These are phyloP conservation scores for Drosophila sulfurigaster DNA, from an alignment of 1,140 invertebrate genomes.

Conservation along the genomic window DNA sequence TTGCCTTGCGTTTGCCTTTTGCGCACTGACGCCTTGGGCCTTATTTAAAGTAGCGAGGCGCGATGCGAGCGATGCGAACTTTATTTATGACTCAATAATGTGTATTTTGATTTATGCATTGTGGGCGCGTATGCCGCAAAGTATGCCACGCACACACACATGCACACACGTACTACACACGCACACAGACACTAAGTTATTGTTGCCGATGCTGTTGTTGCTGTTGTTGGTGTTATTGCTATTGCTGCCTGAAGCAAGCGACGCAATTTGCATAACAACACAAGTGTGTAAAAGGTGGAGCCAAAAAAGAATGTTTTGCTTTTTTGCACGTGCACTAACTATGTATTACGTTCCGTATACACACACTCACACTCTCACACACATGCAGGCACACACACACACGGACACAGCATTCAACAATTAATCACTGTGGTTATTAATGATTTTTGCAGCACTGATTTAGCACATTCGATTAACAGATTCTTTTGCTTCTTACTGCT, in stretches of 20 bases:
- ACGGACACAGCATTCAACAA: constrained; percentile 34
- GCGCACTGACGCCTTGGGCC: constrained; percentile 47
- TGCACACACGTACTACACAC: constrained; percentile 18
- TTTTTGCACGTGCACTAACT: constrained; percentile 40
- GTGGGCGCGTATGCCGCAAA: constrained; percentile 63
- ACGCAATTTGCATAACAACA: constrained; percentile 77
- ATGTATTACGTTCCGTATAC: constrained; percentile 3
- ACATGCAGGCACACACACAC: not conserved
- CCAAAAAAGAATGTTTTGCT: constrained; percentile 36
- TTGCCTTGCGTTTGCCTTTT: constrained; percentile 10
- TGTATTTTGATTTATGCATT: constrained; percentile 84
- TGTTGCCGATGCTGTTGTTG: constrained; percentile 64
- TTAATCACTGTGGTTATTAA: constrained; percentile 49
- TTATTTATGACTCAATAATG: constrained; percentile 84
- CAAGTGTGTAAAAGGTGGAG: constrained; percentile 27
- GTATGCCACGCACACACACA: constrained; percentile 31
- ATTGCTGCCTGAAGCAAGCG: constrained; percentile 56
- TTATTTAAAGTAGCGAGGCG: constrained; percentile 77
- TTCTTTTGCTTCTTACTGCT: not conserved
- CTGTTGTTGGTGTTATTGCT: constrained; percentile 62
- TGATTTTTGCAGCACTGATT: constrained; percentile 35
- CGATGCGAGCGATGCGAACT: constrained; percentile 62
- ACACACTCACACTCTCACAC: constrained; percentile 24
- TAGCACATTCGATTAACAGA: constrained; percentile 30
- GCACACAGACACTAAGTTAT: constrained; percentile 50